These are phyloP conservation scores for Myotis daubentonii DNA, from an alignment of 2,797 vertebrate genomes.

Conservation along the genomic window DNA sequence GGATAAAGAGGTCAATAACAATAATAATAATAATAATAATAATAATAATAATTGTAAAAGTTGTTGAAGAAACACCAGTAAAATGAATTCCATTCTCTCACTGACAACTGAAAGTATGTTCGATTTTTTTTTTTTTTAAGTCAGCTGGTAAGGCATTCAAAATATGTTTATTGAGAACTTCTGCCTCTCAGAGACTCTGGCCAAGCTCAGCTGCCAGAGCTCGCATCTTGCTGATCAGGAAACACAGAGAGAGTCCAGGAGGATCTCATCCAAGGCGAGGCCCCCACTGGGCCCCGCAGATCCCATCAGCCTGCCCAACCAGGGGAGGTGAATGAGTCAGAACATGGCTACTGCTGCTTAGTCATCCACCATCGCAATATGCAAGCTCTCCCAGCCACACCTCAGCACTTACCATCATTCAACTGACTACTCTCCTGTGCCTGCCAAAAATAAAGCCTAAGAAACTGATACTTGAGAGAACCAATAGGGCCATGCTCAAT, in stretches of 20 bases:
- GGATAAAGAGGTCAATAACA: not conserved
- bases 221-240: not conserved
- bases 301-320: no score
- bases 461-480: not conserved
- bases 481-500: not conserved
- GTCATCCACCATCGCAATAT: not conserved
- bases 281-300: not conserved
- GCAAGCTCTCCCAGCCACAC: not conserved
- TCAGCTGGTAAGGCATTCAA: not conserved
- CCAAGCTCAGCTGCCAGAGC: not conserved
- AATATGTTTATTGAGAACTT: not conserved
- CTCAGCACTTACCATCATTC: not conserved
- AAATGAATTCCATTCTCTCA: not conserved
- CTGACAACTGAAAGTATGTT: not conserved
- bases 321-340: not conserved
- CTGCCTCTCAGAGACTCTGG: not conserved
- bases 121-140: not conserved
- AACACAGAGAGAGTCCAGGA: not conserved
- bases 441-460: not conserved
- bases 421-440: not conserved
- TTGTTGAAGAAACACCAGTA: not conserved
- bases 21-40: not conserved
- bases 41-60: not conserved
- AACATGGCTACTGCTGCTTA: no score
- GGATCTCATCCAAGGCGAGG: not conserved